phyloP scores from a whole-genome alignment of 2,888 invertebrate species.

The Carcina quercana region DNA sequence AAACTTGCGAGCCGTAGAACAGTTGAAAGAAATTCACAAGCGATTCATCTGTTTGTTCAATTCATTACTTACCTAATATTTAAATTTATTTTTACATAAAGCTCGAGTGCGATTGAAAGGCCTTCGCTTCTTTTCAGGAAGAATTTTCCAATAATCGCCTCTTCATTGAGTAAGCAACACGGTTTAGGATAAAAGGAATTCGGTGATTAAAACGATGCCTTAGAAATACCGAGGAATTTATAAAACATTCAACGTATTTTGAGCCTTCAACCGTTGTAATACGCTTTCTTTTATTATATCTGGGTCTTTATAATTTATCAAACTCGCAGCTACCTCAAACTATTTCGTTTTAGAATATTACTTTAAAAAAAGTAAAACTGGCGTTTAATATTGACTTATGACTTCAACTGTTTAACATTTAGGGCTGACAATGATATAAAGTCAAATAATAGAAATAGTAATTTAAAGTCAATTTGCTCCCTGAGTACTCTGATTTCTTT shows the following conservation, averaged over 20 bases:
- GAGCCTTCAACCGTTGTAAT: not conserved
- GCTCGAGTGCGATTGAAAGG: constrained; percentile 27
- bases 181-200: constrained; percentile 43
- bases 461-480: too few relatives aligned
- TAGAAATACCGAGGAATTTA: constrained; percentile 7
- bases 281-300: too few relatives aligned
- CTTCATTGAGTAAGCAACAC: constrained; percentile 48
- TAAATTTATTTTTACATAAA: constrained; percentile 35
- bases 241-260: constrained; percentile 6
- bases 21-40: constrained; percentile 43
- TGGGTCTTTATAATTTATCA: too few relatives aligned
- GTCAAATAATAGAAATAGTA: too few relatives aligned
- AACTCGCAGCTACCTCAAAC: too few relatives aligned
- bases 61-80: constrained; percentile 53
- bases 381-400: too few relatives aligned
- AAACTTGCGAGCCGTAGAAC: constrained; percentile 50
- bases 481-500: too few relatives aligned
- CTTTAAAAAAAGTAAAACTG: too few relatives aligned
- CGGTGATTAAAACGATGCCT: constrained; percentile 35
- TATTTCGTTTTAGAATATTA: too few relatives aligned
- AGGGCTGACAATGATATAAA: too few relatives aligned
- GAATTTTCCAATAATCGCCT: constrained; percentile 55
- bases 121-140: constrained; percentile 26
- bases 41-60: constrained; percentile 52
- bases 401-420: too few relatives aligned